Evolutionary conservation across 2,113 vertebrate species (phyloP).

Genomic region (Halichoerus grypus): DNA sequence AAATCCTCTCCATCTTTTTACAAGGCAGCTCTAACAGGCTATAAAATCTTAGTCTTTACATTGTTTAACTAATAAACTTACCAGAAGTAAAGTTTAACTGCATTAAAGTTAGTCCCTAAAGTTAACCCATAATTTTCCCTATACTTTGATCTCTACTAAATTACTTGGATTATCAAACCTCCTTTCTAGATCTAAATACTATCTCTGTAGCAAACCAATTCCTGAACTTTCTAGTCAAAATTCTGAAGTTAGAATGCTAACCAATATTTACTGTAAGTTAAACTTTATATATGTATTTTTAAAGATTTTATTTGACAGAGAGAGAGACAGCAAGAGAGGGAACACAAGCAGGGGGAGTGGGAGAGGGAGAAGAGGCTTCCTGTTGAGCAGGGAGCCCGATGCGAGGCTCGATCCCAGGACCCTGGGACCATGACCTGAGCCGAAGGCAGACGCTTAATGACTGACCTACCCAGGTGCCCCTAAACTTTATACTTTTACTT

Average conservation of each 20-base stretch:
- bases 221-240: constrained; percentile 13
- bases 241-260: neutral
- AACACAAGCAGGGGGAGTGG: too few species aligned
- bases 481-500: constrained; percentile 36
- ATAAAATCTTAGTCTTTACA: constrained; percentile 33
- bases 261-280: constrained; percentile 18
- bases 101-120: constrained; percentile 49
- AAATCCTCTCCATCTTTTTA: constrained; percentile 42
- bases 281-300: neutral
- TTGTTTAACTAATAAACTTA: constrained; percentile 51
- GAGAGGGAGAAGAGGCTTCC: too few species aligned
- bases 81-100: constrained; percentile 54
- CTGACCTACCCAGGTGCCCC: too few species aligned
- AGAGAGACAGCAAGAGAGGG: too few species aligned
- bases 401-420: too few species aligned
- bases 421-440: too few species aligned
- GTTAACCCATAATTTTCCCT: neutral
- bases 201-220: constrained; percentile 32
- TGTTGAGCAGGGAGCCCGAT: too few species aligned
- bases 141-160: constrained; percentile 28
- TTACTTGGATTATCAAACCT: constrained; percentile 41
- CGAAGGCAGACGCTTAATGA: too few species aligned
- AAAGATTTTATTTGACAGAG: too few species aligned
- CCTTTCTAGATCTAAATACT: constrained; percentile 43
- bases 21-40: constrained; percentile 44